Evolutionary conservation across 2,113 vertebrate genomes (phyloP).

Genomic region (Pogona vitticeps): DNA sequence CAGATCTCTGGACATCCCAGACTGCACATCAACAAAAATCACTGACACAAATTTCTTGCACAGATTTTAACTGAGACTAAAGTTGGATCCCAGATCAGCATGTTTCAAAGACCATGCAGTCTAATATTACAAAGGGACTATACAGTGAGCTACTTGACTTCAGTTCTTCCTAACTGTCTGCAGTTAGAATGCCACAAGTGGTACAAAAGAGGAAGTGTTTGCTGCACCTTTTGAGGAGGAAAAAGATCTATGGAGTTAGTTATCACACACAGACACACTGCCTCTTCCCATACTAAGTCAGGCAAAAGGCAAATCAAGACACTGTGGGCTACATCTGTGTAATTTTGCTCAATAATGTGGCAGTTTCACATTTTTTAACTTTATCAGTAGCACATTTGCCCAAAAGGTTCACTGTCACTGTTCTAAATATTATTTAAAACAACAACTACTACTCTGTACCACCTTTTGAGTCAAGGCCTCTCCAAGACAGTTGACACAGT

Average conservation of each 20-base stretch:
- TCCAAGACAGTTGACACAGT: not conserved
- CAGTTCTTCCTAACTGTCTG: too few species aligned
- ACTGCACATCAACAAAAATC: not conserved
- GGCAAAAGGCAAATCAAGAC: not conserved
- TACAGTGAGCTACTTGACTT: too few species aligned
- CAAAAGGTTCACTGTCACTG: not conserved
- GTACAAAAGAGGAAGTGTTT: too few species aligned
- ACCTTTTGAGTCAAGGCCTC: not conserved
- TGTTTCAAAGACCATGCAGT: not conserved
- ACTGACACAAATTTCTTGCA: not conserved
- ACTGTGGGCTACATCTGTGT: not conserved
- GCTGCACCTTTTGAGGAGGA: not conserved
- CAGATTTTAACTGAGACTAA: not conserved
- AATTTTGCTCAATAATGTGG: not conserved
- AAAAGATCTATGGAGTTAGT: not conserved
- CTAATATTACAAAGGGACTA: not conserved
- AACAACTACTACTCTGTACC: not conserved
- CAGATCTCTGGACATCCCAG: not conserved
- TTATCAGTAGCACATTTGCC: not conserved
- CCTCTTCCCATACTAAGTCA: not conserved
- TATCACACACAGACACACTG: not conserved
- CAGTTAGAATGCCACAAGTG: too few species aligned
- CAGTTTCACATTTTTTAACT: not conserved
- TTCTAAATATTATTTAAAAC: not conserved
- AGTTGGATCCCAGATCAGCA: not conserved